Evolutionary conservation across 2,113 vertebrate genomes (phyloP), one percentile per base, ranked within the genome.

Genomic region (Pygathrix nemaeus): DNA sequence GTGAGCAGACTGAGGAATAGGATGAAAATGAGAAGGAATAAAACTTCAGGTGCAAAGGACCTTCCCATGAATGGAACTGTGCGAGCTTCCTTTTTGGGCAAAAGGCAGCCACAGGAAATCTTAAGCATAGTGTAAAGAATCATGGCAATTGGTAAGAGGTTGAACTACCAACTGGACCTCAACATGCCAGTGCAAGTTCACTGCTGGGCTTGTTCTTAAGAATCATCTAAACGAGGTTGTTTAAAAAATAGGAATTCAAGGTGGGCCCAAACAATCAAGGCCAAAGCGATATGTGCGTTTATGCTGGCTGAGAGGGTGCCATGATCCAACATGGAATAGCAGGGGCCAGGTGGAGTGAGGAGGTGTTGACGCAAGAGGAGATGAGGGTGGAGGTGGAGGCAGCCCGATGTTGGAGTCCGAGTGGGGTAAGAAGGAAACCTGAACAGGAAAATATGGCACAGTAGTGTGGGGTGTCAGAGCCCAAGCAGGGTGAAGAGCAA

Each of bases 21-120:
- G 9, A 30, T 92, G 2, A 38, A 82, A 92, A 92, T 76, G 45
- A 88, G 25, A 88, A 94, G 27, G 35, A 88, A 90, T 78, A 78
- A 89, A 93, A 78, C 4, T 79, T 52, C 59, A 80, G 8, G 32
- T 87, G 81, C 50, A 66, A 87, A 90, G 43, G 32, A 66, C 4
- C 2, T 83, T 79, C 1, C n/a, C 11, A 48, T 6, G 40, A 73
- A 57, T 38, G n/a, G 14, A 72, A 50, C 6, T 43, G 14, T 38
- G 8, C 83, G 48, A 73, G 10, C 10, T 80, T 93, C 61, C 12
- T 88, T 88, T 80, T 8, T 8, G 52, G 52, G 75, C 8, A 84
- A 80, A 83, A 61, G 20, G 12, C 8, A 61, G 35, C 18, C 61
- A 78, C 68, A 82, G 66, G 55, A 70, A 85, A 86, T 40, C 43